Base-by-base conservation (phyloP, 2,797 vertebrate genomes). In the Novumbra hubbsi region DNA sequence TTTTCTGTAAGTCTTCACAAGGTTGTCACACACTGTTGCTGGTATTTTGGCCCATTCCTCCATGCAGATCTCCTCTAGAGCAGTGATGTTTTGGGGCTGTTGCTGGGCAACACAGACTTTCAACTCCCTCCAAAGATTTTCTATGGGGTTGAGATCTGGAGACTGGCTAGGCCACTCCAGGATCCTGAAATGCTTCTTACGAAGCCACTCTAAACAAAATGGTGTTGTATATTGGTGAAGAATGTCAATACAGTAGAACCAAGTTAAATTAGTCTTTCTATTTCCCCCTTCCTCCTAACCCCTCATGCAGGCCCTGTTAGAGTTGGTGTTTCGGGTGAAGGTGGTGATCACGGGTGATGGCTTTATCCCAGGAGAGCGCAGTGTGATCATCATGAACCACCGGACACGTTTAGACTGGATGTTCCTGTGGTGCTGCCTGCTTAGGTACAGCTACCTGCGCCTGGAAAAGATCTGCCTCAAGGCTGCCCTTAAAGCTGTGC, bases 331-430 rank as follows among this genome's bases (percentile, higher is more conserved):
- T 85, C 95, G 96, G 63, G 96, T 97, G 80, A 98, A 98, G 87
- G 97, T 99, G 89, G 92, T 97, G 75, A 96, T 99, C 85, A 99
- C 96, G 15, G 98, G 98, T 5, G 98, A 99, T 5, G 98, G 96
- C 24, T 99, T 99, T 82, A 85, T 98, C 81, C 98, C 98, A 0
- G 97, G 97, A 64, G 98, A 99, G 91, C 95, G 97, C 77, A 99
- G 96, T 70, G 95, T 99, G 79, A 98, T 99, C 80, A 96, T 99
- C 80, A 99, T 99, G 98, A 99, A 99, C 92, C 98, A 99, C 87
- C 95, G 98, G 21, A 99, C 98, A 0, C 94, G 98, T 27, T 94
- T 98, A 88, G 98, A 99, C 92, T 99, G 98, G 98, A 97, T 99
- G 95, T 99, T 99, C 85, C 92, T 99, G 11, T 99, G 98, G 98